Conservation (phyloP, 2,797 vertebrate genomes). For the Sebastes taczanowskii region DNA sequence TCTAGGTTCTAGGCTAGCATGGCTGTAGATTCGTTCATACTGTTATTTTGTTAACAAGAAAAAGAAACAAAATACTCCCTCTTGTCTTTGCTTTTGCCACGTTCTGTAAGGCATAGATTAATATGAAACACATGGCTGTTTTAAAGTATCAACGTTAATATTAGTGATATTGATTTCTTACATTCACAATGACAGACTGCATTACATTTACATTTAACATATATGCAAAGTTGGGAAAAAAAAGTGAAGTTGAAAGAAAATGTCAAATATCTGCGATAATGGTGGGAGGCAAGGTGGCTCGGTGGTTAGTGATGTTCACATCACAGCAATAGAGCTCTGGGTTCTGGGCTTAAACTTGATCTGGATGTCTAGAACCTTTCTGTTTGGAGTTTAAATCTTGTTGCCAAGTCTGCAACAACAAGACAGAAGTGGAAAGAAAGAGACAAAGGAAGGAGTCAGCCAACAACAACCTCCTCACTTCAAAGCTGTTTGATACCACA, state of each 20-base stretch:
- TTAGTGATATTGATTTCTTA: background rate
- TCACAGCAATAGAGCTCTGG: background rate
- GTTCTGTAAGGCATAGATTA: background rate
- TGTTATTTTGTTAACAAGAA: background rate
- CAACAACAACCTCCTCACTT: background rate
- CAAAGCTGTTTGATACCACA: background rate
- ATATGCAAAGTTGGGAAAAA: background rate
- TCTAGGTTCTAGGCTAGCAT: background rate
- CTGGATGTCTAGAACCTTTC: background rate
- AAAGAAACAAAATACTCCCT: background rate
- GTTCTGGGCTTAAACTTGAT: background rate
- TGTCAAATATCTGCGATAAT: background rate
- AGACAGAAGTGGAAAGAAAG: background rate
- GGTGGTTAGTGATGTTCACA: background rate
- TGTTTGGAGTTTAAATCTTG: background rate
- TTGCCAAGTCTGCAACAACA: background rate
- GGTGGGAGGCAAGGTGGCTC: background rate
- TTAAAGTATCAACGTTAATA: background rate
- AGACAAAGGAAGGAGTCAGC: background rate
- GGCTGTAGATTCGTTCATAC: background rate
- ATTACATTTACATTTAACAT: background rate
- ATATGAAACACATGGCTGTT: background rate
- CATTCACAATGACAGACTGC: background rate
- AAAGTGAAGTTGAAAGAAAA: background rate
- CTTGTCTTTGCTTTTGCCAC: background rate